These are phyloP conservation scores for Eulithis testata DNA, from an alignment of 2,888 invertebrate species.

Conservation along the genomic window DNA sequence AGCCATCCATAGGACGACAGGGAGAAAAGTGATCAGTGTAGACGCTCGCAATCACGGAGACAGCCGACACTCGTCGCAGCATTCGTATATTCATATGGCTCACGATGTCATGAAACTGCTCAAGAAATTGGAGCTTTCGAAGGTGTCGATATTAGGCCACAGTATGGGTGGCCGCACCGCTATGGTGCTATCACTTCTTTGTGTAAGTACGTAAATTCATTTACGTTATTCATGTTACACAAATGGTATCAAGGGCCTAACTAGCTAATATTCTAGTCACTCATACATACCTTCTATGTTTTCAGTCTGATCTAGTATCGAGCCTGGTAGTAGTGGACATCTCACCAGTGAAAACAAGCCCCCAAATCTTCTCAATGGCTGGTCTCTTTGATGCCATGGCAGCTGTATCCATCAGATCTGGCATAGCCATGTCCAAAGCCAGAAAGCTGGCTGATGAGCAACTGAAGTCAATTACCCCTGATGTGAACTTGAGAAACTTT, in stretches of 20 bases:
- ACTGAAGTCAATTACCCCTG: conserved; percentile 83
- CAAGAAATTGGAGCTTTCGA: conserved; percentile 85
- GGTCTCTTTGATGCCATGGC: conserved; percentile 88
- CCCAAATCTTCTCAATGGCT: conserved; percentile 86
- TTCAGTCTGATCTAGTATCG: conserved; percentile 86
- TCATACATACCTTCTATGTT: not conserved
- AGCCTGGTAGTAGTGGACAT: conserved; percentile 89
- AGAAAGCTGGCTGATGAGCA: conserved; percentile 86
- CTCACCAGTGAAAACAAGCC: conserved; percentile 87
- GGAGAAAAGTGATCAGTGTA: conserved; percentile 91
- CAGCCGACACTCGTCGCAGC: conserved; percentile 91
- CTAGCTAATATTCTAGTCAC: not conserved
- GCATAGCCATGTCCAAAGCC: conserved; percentile 88
- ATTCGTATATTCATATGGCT: conserved; percentile 91
- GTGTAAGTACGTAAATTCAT: conserved; percentile 73
- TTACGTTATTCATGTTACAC: not conserved
- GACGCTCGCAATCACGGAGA: conserved; percentile 98
- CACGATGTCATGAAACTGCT: conserved; percentile 85
- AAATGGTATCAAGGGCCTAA: not conserved
- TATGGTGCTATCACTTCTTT: conserved; percentile 92
- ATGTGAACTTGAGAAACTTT: conserved; percentile 88
- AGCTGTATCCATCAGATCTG: conserved; percentile 83
- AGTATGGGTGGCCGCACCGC: conserved; percentile 98
- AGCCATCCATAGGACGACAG: conserved; percentile 87
- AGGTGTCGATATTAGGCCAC: conserved; percentile 92